Base-by-base conservation (phyloP, 2,113 vertebrate genomes). In the Eleginops maclovinus region DNA sequence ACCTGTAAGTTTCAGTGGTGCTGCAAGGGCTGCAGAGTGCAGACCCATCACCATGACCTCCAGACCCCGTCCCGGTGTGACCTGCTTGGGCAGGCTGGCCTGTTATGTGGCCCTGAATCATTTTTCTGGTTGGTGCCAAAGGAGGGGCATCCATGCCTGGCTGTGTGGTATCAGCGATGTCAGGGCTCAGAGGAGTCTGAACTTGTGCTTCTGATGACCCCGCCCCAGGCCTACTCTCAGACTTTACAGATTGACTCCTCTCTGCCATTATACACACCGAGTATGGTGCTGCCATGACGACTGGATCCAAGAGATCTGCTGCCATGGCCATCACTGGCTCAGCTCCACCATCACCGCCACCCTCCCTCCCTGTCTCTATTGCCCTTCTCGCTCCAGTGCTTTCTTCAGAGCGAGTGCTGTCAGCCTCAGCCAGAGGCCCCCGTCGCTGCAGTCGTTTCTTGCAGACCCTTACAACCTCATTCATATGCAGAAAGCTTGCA, bases 401-500 rank as follows among this genome's bases (percentile, higher is more conserved):
- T 9, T 97, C 97, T 50, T 98, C 97, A n/a, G 93, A 93, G 43
- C 96, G 96, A 40, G 97, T 99, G 92, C 97, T 99, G 87, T 98
- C 97, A 0, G 97, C 97, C 73, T 99, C 97, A 0, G 97, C 93
- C 76, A 95, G 81, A 2, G 93, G 93, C 12, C 94, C 95, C 36
- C 96, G 94, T 15, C 95, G 95, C 76, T 97, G 96, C 46, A 99
- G 92, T 13, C 96, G 91, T 58, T 91, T 96, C 92, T 98, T 99
- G 79, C 97, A 98, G 36, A 98, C 96, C 81, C 96, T 96, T 11
- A 99, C 97, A 14, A 98, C 96, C 74, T 98, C 97, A 19, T 99
- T 97, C 97, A 99, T 98, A 89, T 99, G 97, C 81, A 99, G 92
- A 90, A 98, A 99, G 63, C 97, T 98, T 49, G 97, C 97, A 0